Percentiles rank a stretch among this genome's conserved stretches.
Conservation (phyloP, 1,140 invertebrate species). For the Bradysia coprophila region DNA sequence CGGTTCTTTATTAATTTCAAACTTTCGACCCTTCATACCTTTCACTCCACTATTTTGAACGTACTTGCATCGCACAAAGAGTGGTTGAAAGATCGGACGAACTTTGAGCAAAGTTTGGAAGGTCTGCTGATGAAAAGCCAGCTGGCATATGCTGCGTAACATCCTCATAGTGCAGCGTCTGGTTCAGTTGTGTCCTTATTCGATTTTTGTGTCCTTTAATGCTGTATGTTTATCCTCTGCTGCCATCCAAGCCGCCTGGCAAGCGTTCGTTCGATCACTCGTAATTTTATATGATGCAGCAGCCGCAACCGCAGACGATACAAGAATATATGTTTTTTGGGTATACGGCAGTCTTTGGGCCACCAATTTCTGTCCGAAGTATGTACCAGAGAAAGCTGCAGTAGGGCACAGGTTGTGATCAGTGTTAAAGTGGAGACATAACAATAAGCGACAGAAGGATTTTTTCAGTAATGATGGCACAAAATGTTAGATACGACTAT, state of each 20-base stretch:
- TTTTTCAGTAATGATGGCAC: too few species aligned
- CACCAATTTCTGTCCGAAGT: constrained; percentile 24
- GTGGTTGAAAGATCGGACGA: too few species aligned
- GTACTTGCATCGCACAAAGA: too few species aligned
- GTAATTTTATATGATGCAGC: constrained; percentile 22
- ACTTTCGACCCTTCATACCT: constrained; percentile 12
- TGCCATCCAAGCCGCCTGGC: constrained; percentile 29
- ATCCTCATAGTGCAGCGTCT: too few species aligned
- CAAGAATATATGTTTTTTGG: constrained; percentile 19
- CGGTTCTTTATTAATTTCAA: background rate
- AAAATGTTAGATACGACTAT: too few species aligned
- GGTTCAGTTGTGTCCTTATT: too few species aligned
- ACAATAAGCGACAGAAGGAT: too few species aligned
- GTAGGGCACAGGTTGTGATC: constrained; percentile 3
- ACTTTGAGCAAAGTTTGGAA: too few species aligned
- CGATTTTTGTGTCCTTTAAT: too few species aligned
- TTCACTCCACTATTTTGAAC: constrained; percentile 18
- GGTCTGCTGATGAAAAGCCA: too few species aligned
- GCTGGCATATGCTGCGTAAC: too few species aligned
- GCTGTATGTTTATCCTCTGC: constrained; percentile 26
- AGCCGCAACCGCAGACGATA: constrained; percentile 21
- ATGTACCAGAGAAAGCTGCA: constrained; percentile 26
- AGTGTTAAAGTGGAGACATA: too few species aligned
- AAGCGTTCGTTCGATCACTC: constrained; percentile 20
- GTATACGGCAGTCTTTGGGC: constrained; percentile 21